These are phyloP conservation scores for Drosophila rubida DNA, from an alignment of 2,888 invertebrate species.

Conservation along the genomic window DNA sequence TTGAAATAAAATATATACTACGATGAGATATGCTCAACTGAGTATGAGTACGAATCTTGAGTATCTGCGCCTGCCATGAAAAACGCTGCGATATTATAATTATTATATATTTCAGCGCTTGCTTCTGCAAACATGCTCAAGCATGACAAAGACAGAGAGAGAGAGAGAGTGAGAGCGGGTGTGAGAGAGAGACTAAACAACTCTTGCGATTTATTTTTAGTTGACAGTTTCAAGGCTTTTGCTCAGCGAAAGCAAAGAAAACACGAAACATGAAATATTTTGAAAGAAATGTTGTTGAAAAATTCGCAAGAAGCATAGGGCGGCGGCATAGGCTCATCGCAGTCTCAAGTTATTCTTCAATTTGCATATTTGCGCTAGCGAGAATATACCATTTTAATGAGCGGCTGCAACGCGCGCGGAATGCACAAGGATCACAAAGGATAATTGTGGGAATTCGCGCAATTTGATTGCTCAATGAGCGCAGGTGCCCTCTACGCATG, in stretches of 20 bases:
- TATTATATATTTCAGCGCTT: constrained; percentile 50
- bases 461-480: constrained; percentile 63
- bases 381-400: constrained; percentile 44
- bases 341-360: constrained; percentile 22
- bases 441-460: constrained; percentile 50
- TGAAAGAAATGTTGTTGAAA: constrained; percentile 41
- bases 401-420: constrained; percentile 21
- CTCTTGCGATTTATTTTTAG: constrained; percentile 77
- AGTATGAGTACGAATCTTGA: constrained; percentile 30
- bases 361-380: constrained; percentile 28
- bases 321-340: neutral
- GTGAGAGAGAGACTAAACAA: constrained; percentile 22
- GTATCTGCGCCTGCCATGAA: constrained; percentile 23
- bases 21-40: constrained; percentile 40
- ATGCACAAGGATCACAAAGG: constrained; percentile 21
- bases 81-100: constrained; percentile 57
- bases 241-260: constrained; percentile 52
- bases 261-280: constrained; percentile 19
- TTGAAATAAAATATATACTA: constrained; percentile 47
- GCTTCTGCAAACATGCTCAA: constrained; percentile 19
- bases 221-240: constrained; percentile 78
- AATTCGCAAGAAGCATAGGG: constrained; percentile 37
- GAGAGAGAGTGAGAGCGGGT: constrained; percentile 11
- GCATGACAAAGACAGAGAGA: constrained; percentile 9
- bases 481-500: constrained; percentile 30